Percentiles rank a stretch among this genome's conserved stretches.
phyloP scores from a whole-genome alignment of 2,888 invertebrate species.

The Tinea trinotella region DNA sequence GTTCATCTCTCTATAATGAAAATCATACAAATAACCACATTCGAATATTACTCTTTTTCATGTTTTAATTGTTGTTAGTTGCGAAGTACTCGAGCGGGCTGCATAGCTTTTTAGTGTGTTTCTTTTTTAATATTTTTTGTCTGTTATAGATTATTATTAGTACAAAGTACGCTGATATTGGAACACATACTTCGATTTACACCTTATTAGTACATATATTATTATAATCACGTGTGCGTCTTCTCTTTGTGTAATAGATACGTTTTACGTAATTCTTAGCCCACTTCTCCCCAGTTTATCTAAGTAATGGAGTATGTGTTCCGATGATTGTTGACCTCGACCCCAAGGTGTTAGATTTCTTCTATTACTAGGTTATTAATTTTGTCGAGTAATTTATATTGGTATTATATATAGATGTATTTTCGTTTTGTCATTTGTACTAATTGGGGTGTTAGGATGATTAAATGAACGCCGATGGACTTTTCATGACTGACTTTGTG shows the following conservation, averaged over 20 bases:
- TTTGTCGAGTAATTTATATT: conserved; percentile 62
- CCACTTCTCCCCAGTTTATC: too few relatives aligned
- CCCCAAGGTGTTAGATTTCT: conserved; percentile 58
- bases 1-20: conserved; percentile 45
- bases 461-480: conserved; percentile 64
- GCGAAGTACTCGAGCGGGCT: conserved; percentile 44
- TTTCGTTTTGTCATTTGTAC: conserved; percentile 56
- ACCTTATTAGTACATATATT: background rate
- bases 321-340: conserved; percentile 49
- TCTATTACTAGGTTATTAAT: conserved; percentile 46
- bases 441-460: conserved; percentile 54
- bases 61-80: conserved; percentile 48
- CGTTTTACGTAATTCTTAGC: background rate
- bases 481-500: conserved; percentile 60
- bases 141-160: conserved; percentile 43
- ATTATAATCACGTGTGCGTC: background rate
- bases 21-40: conserved; percentile 22
- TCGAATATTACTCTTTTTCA: conserved; percentile 39
- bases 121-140: conserved; percentile 48
- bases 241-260: background rate
- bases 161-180: conserved; percentile 39
- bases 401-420: conserved; percentile 62
- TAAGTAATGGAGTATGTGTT: conserved; percentile 29
- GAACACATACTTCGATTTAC: conserved; percentile 16
- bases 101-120: conserved; percentile 44